Percentiles rank a stretch among this genome's conserved stretches.
phyloP scores from a whole-genome alignment of 2,888 invertebrate genomes.

The Cremastinae sp. region DNA sequence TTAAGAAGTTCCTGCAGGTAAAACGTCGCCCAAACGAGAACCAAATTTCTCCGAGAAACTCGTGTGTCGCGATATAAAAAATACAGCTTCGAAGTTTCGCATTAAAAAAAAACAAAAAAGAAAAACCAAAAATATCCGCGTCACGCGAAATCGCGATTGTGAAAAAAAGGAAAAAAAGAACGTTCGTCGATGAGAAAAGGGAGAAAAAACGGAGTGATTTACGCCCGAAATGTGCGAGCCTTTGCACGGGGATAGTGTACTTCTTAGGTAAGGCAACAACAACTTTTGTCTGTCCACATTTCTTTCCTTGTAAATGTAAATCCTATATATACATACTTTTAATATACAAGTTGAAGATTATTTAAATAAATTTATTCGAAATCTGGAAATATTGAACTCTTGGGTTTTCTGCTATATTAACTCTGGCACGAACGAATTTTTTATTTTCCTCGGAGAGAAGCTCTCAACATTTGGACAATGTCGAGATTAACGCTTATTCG shows the following conservation, averaged over 20 bases:
- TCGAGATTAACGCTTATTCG: neutral
- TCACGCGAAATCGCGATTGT: conserved; percentile 51
- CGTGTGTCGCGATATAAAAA: conserved; percentile 29
- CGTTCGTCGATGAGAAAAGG: conserved; percentile 57
- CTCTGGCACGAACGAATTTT: conserved; percentile 25
- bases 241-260: conserved; percentile 69
- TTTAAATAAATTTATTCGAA: conserved; percentile 78
- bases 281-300: conserved; percentile 74
- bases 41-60: conserved; percentile 61
- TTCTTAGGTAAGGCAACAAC: conserved; percentile 75
- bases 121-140: conserved; percentile 26
- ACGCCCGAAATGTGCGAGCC: conserved; percentile 46
- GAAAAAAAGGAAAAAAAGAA: conserved; percentile 30
- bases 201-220: conserved; percentile 60
- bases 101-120: conserved; percentile 29
- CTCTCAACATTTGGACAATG: neutral
- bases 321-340: conserved; percentile 66
- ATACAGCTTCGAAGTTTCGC: conserved; percentile 44
- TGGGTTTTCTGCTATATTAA: conserved; percentile 74
- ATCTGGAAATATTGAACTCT: conserved; percentile 76
- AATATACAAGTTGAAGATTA: conserved; percentile 62
- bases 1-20: conserved; percentile 75
- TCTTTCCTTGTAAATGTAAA: conserved; percentile 77
- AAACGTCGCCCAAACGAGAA: conserved; percentile 71
- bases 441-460: neutral